Evolutionary conservation across 2,888 invertebrate species (phyloP), one percentile per base, ranked within the genome.

Genomic region (Apocheima hispidaria): DNA sequence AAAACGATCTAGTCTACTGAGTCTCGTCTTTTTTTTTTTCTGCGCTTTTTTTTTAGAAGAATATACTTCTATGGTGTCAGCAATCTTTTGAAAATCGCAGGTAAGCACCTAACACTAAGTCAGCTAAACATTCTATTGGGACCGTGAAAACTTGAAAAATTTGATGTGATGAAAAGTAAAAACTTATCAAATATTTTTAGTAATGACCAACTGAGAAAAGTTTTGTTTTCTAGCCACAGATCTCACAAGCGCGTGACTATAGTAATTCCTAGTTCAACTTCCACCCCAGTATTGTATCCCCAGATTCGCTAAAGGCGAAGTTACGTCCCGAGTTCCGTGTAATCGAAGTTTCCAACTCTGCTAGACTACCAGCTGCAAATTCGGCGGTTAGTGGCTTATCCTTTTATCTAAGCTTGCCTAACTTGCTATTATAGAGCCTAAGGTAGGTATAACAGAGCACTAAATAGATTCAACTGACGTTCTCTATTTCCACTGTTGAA

Each of bases 261-360:
- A 23, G 23, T 20, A 28, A n/a, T 44, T 44, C 16, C 28, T 16
- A 44, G 28, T 16, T 28, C n/a, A 10, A 10, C 14, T 1, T 4
- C 10, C 28, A n/a, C 7, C 23, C 2, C 28, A 44, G n/a, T 4
- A 53, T 41, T 53, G 20, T 52, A 26, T 4, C 20, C 33, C 21
- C 18, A 36, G 26, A 28, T 35, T 28, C 28, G 7, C 36, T 7
- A 0, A 26, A n/a, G 38, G 7, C 16, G 4, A 38, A 51, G 51
- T 51, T 51, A 10, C 38, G 35, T 6, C 49, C 14, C 0, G 10
- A 36, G 35, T 50, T 38, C 26, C 38, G 18, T 51, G 51, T 51
- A 51, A 51, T 51, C 36, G 12, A 51, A 51, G 51, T 51, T 51
- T 10, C 26, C 20, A 26, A 38, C 26, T 26, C 55, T 1, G 10